Percentiles rank a stretch among this genome's conserved stretches.
phyloP scores from a whole-genome alignment of 2,888 invertebrate species.

The Chrysolina haemoptera region DNA sequence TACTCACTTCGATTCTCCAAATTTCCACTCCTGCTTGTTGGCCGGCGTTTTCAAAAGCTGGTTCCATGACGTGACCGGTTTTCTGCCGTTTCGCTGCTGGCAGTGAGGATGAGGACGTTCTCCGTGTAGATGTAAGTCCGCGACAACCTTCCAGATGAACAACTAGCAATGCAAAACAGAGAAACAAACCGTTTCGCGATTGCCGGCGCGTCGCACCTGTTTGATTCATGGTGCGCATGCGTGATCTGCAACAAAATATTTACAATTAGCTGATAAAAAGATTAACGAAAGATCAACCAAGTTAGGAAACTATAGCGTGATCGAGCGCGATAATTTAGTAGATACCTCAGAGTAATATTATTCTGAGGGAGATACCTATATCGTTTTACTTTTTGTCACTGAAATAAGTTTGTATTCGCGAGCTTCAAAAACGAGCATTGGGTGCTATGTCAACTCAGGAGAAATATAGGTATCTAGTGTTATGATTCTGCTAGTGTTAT shows the following conservation, averaged over 20 bases:
- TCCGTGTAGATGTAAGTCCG: conserved; percentile 32
- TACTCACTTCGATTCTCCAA: conserved; percentile 86
- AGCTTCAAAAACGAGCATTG: conserved; percentile 3
- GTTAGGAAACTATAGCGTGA: not conserved
- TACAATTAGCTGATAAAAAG: not conserved
- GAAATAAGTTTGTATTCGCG: not conserved
- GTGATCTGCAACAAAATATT: conserved; percentile 38
- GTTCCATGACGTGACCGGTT: conserved; percentile 70
- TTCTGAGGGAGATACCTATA: no score
- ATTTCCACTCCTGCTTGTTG: conserved; percentile 79
- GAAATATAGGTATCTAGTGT: no score
- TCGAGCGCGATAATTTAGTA: not conserved
- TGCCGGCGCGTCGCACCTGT: conserved; percentile 42
- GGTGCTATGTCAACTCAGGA: no score
- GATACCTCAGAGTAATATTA: no score
- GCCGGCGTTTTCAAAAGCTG: conserved; percentile 82
- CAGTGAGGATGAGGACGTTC: conserved; percentile 19
- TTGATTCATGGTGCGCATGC: conserved; percentile 51
- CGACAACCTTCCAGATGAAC: conserved; percentile 34
- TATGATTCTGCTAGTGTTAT: no score
- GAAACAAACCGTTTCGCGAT: conserved; percentile 35
- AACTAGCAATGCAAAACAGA: conserved; percentile 37
- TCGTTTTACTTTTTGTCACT: not conserved
- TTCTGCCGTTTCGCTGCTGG: conserved; percentile 35
- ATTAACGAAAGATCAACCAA: conserved; percentile 5